phyloP scores from a whole-genome alignment of 1,140 invertebrate species.

The Lasaia peninsularis region DNA sequence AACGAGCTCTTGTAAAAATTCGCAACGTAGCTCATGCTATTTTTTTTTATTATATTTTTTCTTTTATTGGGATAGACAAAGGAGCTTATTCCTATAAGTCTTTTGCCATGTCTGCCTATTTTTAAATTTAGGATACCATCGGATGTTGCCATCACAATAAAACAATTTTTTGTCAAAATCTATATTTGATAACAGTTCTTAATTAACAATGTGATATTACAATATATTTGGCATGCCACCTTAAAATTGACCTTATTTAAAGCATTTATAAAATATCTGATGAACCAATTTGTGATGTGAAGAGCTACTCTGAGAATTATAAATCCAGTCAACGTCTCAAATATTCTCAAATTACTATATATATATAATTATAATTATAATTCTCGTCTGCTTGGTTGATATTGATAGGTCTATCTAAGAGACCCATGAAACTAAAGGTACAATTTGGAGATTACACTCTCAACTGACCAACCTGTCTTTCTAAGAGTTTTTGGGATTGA shows the following conservation, averaged over 20 bases:
- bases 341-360: neutral
- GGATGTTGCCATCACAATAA: slow-evolving; percentile 6
- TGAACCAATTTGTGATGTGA: slow-evolving; percentile 46
- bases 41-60: too few relatives aligned
- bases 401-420: too few relatives aligned
- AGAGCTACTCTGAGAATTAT: slow-evolving; percentile 9
- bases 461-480: too few relatives aligned
- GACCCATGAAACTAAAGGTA: too few relatives aligned
- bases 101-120: neutral
- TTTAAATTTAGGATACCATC: slow-evolving; percentile 11
- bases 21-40: too few relatives aligned
- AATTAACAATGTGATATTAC: slow-evolving; percentile 72
- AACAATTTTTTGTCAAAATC: slow-evolving; percentile 46
- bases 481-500: too few relatives aligned
- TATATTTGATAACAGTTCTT: slow-evolving; percentile 73
- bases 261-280: slow-evolving; percentile 5
- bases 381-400: too few relatives aligned
- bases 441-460: too few relatives aligned
- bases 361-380: too few relatives aligned
- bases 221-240: slow-evolving; percentile 75
- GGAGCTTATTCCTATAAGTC: too few relatives aligned
- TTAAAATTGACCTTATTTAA: slow-evolving; percentile 46
- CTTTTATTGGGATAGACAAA: too few relatives aligned
- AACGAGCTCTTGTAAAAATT: too few relatives aligned
- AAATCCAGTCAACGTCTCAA: neutral